These are phyloP conservation scores for Cydia splendana DNA, from an alignment of 1,140 invertebrate genomes.

Conservation along the genomic window DNA sequence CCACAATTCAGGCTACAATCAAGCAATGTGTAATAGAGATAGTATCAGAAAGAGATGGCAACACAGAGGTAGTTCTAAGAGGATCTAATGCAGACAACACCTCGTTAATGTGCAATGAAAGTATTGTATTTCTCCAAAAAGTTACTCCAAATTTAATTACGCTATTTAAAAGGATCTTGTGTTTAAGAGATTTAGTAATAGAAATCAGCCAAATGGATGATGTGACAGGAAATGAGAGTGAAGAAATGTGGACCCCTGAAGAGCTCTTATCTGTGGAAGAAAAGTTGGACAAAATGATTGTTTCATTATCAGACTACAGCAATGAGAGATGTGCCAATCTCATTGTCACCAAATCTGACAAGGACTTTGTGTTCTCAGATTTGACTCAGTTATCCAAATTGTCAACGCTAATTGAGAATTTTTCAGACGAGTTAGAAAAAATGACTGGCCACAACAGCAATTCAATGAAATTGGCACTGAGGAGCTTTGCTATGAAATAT, in stretches of 20 bases:
- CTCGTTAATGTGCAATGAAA: constrained; percentile 86
- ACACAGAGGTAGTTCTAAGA: constrained; percentile 83
- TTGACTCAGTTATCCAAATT: constrained; percentile 90
- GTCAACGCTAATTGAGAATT: constrained; percentile 88
- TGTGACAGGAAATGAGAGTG: constrained; percentile 80
- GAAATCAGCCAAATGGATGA: constrained; percentile 79
- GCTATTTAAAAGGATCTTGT: constrained; percentile 83
- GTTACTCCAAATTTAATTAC: constrained; percentile 85
- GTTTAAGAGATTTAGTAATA: constrained; percentile 87
- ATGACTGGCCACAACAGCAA: constrained; percentile 90
- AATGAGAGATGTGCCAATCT: constrained; percentile 94
- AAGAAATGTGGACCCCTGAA: constrained; percentile 85
- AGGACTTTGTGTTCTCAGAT: constrained; percentile 83
- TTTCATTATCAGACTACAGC: constrained; percentile 92
- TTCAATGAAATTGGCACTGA: constrained; percentile 90
- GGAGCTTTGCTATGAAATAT: constrained; percentile 94
- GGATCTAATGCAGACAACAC: constrained; percentile 84
- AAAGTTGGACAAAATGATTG: constrained; percentile 88
- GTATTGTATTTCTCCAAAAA: constrained; percentile 88
- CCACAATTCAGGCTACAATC: constrained; percentile 91
- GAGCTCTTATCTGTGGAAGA: constrained; percentile 85
- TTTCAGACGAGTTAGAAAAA: constrained; percentile 87
- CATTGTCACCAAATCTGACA: constrained; percentile 86
- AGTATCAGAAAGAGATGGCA: constrained; percentile 84
- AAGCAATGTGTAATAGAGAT: constrained; percentile 94